Evolutionary conservation across 2,113 vertebrate species (phyloP).

Genomic region (human): DNA sequence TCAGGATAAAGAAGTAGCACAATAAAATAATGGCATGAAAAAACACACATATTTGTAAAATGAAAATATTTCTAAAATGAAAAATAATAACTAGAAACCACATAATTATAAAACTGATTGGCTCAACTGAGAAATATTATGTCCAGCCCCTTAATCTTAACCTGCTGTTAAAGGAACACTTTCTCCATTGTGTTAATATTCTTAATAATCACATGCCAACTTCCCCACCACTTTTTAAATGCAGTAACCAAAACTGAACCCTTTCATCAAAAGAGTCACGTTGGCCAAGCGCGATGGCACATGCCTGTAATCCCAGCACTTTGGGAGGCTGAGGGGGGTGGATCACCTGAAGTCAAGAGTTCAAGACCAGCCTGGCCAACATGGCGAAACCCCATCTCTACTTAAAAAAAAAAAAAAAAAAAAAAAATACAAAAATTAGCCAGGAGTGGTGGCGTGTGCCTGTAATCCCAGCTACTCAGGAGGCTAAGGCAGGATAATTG

Average conservation of each 20-base stretch:
- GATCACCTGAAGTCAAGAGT: no score
- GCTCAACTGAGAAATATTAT: background rate
- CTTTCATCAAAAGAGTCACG: background rate
- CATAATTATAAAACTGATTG: constrained; percentile 8
- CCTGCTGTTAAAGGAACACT: background rate
- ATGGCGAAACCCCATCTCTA: no score
- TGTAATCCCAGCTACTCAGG: no score
- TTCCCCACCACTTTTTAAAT: background rate
- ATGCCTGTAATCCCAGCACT: no score
- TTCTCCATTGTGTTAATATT: background rate
- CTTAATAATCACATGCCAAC: background rate
- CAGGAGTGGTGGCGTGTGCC: no score
- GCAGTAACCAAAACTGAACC: background rate
- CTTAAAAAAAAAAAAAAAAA: no score
- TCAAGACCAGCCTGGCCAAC: no score
- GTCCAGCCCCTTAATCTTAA: background rate
- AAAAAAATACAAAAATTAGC: no score
- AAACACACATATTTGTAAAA: background rate
- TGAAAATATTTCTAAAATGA: background rate
- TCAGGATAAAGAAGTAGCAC: background rate
- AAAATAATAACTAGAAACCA: background rate
- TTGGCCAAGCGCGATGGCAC: no score
- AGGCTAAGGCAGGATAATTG: no score
- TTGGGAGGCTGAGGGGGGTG: no score
- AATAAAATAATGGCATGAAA: background rate